Evolutionary conservation across 2,113 vertebrate genomes (phyloP).

Genomic region (Epinephelus cyanopodus): DNA sequence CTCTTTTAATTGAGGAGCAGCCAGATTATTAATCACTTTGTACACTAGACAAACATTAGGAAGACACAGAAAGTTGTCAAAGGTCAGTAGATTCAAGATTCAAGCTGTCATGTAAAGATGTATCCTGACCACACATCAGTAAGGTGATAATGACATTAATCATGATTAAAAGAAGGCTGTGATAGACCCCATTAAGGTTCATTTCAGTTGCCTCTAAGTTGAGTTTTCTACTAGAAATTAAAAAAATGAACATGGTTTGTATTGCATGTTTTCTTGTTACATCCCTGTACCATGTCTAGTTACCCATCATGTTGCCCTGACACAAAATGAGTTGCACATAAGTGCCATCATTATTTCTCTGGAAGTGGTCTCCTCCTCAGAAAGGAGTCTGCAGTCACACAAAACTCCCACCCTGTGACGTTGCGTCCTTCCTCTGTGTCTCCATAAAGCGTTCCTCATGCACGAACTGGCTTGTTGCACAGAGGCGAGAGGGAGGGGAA

Average conservation of each 20-base stretch:
- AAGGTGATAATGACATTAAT: not conserved
- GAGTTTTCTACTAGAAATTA: not conserved
- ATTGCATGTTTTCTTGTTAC: not conserved
- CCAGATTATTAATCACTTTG: too few relatives aligned
- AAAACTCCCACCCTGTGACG: constrained; percentile 74
- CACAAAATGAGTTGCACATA: not conserved
- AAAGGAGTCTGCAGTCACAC: not conserved
- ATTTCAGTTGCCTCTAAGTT: not conserved
- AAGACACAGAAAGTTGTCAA: too few relatives aligned
- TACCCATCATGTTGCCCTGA: not conserved
- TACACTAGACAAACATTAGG: too few relatives aligned
- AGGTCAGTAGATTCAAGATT: not conserved
- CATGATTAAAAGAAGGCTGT: not conserved
- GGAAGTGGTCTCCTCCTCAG: not conserved
- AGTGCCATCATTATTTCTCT: not conserved
- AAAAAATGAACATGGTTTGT: not conserved
- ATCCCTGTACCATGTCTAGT: not conserved
- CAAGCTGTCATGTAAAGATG: not conserved
- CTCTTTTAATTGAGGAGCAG: too few relatives aligned
- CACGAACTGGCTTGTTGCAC: constrained; percentile 48
- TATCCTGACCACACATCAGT: not conserved
- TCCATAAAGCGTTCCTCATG: constrained; percentile 78
- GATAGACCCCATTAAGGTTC: not conserved
- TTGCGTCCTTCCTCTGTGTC: constrained; percentile 75
- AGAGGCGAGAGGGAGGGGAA: constrained; percentile 54